Conservation (phyloP, 2,797 vertebrate genomes). For the Parauchenoglanis punctatus region DNA sequence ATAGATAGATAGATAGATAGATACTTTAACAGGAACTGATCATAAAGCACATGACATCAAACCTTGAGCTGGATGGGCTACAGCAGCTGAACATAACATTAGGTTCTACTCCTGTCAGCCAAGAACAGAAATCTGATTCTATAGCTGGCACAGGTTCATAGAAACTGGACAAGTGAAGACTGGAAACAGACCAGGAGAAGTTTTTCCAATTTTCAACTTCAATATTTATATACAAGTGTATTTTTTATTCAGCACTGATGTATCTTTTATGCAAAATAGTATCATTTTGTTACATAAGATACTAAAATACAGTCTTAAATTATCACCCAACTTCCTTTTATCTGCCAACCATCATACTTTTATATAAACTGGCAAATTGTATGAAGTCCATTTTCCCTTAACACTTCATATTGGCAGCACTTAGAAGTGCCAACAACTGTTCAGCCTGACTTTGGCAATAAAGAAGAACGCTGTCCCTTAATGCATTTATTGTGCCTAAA, state of each 20-base stretch:
- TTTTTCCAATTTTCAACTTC: not conserved
- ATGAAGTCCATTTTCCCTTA: constrained; percentile 14
- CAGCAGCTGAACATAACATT: not conserved
- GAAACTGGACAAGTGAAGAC: constrained; percentile 1
- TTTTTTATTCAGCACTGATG: not conserved
- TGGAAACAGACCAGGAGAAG: not conserved
- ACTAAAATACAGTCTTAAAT: constrained; percentile 10
- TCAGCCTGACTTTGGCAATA: constrained; percentile 31
- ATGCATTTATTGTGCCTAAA: constrained; percentile 33
- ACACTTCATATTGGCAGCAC: constrained; percentile 20
- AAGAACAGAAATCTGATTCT: not conserved
- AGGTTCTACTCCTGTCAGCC: not conserved
- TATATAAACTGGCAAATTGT: constrained; percentile 17
- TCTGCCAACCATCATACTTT: constrained; percentile 11
- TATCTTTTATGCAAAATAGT: constrained; percentile 3
- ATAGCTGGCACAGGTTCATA: not conserved
- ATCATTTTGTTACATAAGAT: constrained; percentile 8
- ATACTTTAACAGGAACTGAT: too few species aligned
- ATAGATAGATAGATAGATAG: too few species aligned
- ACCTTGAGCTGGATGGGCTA: not conserved
- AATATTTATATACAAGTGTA: not conserved
- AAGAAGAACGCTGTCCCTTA: constrained; percentile 25
- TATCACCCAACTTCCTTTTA: not conserved
- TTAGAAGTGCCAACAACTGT: constrained; percentile 26
- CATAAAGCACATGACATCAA: not conserved